Percentiles rank a stretch among this genome's conserved stretches.
Conservation (phyloP, 1,140 invertebrate genomes). For the Procambarus virginalis region DNA sequence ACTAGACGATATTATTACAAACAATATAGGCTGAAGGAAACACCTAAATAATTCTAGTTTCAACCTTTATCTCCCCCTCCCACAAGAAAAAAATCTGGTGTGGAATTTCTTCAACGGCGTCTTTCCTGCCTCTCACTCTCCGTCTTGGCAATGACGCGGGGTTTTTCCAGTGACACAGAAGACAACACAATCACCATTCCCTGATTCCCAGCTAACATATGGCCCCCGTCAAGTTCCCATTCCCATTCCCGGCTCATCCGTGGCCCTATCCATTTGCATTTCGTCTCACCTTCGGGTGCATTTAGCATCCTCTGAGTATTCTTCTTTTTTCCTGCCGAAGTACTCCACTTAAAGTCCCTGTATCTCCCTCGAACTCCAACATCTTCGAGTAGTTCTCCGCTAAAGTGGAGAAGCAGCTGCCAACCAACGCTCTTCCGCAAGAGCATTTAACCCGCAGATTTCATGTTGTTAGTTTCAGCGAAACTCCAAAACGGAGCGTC, state of each 20-base stretch:
- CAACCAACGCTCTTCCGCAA: no score
- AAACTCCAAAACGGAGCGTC: no score
- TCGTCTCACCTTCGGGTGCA: not conserved
- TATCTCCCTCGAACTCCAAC: no score
- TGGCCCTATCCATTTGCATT: conserved; percentile 4
- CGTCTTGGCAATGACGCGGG: not conserved
- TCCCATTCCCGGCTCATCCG: conserved; percentile 15
- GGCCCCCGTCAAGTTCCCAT: not conserved
- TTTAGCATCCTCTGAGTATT: not conserved
- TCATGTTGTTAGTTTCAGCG: no score
- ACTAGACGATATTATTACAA: no score
- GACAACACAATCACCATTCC: conserved; percentile 17
- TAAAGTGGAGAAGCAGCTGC: no score
- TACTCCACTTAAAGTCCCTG: no score
- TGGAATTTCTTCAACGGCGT: not conserved
- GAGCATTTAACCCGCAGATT: no score
- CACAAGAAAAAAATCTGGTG: no score
- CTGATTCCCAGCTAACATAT: conserved; percentile 2
- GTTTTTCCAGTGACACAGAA: not conserved
- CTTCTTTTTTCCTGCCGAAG: no score
- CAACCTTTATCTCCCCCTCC: not conserved
- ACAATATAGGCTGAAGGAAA: no score
- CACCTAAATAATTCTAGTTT: not conserved
- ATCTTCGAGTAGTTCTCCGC: no score
- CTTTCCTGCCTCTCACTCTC: not conserved